A percentile compares a stretch with the other conserved stretches of the same genome.
Conservation (phyloP, 37 sponge, comb jelly and placozoan species). For the Crambe crambe region DNA sequence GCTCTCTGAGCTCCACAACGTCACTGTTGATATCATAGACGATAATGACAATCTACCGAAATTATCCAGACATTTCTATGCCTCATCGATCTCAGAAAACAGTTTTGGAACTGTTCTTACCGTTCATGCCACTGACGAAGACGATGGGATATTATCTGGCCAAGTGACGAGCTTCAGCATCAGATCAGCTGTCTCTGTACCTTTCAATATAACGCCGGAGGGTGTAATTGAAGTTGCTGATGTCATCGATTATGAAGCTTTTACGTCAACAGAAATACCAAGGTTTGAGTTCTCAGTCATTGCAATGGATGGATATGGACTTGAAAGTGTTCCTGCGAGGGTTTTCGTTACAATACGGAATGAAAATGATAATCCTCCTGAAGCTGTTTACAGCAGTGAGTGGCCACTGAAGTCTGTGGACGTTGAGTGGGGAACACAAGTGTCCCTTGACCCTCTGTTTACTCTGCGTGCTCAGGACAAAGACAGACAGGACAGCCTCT, state of each 20-base stretch:
- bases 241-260: constrained; percentile 57
- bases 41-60: constrained; percentile 68
- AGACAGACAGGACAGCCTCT: constrained; percentile 41
- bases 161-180: constrained; percentile 18
- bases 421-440: constrained; percentile 55
- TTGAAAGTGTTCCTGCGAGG: constrained; percentile 24
- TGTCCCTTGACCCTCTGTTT: constrained; percentile 41
- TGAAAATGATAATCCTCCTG: constrained; percentile 67
- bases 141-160: constrained; percentile 49
- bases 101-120: constrained; percentile 1
- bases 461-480: constrained; percentile 37
- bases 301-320: constrained; percentile 53
- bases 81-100: constrained; percentile 41
- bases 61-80: constrained; percentile 27
- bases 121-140: constrained; percentile 62
- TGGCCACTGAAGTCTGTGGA: constrained; percentile 55
- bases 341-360: constrained; percentile 45
- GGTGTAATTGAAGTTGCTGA: constrained; percentile 29
- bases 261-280: constrained; percentile 1
- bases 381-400: constrained; percentile 19
- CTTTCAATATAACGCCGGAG: constrained; percentile 42
- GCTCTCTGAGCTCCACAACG: constrained; percentile 16
- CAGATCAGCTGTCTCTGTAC: constrained; percentile 8
- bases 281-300: constrained; percentile 39
- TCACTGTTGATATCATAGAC: constrained; percentile 40